Evolutionary conservation across 2,888 invertebrate species (phyloP).

Genomic region (Coremacera marginata): DNA sequence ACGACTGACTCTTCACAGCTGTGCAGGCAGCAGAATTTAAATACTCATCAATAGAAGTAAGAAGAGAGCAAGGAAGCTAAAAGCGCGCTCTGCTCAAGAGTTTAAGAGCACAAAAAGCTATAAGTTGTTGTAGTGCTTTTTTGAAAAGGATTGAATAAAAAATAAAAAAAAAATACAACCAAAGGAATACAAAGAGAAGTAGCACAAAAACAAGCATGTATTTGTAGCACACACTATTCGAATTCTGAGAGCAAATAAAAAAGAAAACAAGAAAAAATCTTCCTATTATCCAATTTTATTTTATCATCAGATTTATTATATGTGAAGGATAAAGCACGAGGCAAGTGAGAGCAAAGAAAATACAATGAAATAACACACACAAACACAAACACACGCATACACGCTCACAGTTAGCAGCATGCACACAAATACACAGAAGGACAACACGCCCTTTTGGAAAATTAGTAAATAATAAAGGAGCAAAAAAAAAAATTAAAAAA

Average conservation of each 20-base stretch:
- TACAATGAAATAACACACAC: not conserved
- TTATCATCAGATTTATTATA: slow-evolving; percentile 62
- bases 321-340: slow-evolving; percentile 37
- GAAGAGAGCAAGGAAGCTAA: not conserved
- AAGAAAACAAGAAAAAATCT: slow-evolving; percentile 52
- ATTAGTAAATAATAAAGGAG: slow-evolving; percentile 25
- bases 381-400: not conserved
- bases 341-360: not conserved
- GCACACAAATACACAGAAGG: not conserved
- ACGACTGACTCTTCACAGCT: not conserved
- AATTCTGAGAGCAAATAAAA: not conserved
- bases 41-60: not conserved
- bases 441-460: slow-evolving; percentile 46
- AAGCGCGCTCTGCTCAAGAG: not conserved
- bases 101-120: slow-evolving; percentile 10
- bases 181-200: not conserved
- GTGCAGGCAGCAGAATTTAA: not conserved
- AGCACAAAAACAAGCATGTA: slow-evolving; percentile 18
- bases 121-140: not conserved
- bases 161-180: not conserved
- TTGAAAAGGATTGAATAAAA: not conserved
- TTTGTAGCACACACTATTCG: not conserved
- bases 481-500: no score
- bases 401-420: not conserved
- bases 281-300: slow-evolving; percentile 63